Conservation (phyloP, 2,797 vertebrate genomes). For the Mallotus villosus region DNA sequence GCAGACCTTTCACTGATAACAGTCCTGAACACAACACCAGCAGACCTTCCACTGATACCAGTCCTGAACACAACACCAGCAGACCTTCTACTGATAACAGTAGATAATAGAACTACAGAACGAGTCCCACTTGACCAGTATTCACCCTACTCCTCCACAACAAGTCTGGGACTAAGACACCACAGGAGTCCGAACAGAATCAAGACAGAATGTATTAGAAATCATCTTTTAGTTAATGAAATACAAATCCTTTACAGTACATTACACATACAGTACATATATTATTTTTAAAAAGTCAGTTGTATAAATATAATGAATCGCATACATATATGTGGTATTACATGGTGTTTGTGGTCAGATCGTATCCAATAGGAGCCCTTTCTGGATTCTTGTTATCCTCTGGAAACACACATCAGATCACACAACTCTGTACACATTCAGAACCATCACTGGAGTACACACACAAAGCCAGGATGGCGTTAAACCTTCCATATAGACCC, state of each 20-base stretch:
- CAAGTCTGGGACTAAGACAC: neutral
- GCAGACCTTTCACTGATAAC: too few species aligned
- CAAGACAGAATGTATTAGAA: slow-evolving; percentile 2
- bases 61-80: too few species aligned
- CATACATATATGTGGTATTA: slow-evolving; percentile 69
- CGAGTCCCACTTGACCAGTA: too few species aligned
- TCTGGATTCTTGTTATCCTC: slow-evolving; percentile 24
- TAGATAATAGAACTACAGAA: too few species aligned
- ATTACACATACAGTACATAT: slow-evolving; percentile 22
- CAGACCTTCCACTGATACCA: too few species aligned
- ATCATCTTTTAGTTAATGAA: slow-evolving; percentile 9
- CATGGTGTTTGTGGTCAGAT: slow-evolving; percentile 48
- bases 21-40: too few species aligned
- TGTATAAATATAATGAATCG: slow-evolving; percentile 24
- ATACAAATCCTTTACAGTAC: neutral
- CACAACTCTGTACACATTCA: too few species aligned
- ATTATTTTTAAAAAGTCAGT: slow-evolving; percentile 1
- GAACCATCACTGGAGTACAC: too few species aligned
- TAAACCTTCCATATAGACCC: too few species aligned
- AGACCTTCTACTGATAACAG: too few species aligned
- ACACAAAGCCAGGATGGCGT: too few species aligned
- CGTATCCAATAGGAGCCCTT: slow-evolving; percentile 37
- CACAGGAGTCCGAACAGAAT: neutral
- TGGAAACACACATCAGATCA: neutral
- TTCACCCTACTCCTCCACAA: too few species aligned